These are phyloP conservation scores for Cynopterus sphinx DNA, from an alignment of 2,797 vertebrate species.

Conservation along the genomic window DNA sequence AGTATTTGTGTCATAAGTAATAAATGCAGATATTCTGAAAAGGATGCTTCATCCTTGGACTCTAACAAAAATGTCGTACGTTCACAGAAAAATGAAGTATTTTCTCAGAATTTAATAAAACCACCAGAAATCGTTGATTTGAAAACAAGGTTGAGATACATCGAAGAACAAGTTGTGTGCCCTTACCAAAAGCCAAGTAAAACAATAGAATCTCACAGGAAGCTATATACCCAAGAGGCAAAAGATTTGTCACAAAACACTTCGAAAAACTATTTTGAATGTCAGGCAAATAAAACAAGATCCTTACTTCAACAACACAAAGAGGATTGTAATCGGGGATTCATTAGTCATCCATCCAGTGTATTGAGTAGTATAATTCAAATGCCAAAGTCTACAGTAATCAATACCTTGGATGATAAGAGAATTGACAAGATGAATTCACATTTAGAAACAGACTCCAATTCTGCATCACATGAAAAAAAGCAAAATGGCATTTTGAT, in stretches of 20 bases:
- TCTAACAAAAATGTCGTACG: neutral
- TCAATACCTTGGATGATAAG: constrained; percentile 8
- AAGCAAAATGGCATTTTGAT: constrained; percentile 43
- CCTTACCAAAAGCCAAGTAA: constrained; percentile 2
- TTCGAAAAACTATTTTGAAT: constrained; percentile 29
- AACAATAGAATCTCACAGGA: constrained; percentile 5
- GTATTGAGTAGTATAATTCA: neutral
- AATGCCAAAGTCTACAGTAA: neutral
- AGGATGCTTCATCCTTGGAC: constrained; percentile 31
- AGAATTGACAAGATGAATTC: neutral
- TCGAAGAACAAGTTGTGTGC: constrained; percentile 15
- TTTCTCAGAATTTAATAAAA: constrained; percentile 28
- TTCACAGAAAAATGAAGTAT: neutral
- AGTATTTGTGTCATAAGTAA: neutral
- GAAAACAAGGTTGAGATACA: constrained; percentile 28
- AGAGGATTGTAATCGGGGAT: neutral
- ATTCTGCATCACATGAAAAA: neutral
- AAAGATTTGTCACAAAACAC: constrained; percentile 21
- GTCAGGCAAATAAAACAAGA: constrained; percentile 24
- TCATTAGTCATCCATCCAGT: neutral
- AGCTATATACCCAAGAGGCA: neutral
- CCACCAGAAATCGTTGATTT: constrained; percentile 44
- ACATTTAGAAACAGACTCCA: constrained; percentile 4
- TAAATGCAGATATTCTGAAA: constrained; percentile 23
- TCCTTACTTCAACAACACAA: constrained; percentile 2